Evolutionary conservation across 2,113 vertebrate species (phyloP).

Genomic region (Lampris megalopsis): DNA sequence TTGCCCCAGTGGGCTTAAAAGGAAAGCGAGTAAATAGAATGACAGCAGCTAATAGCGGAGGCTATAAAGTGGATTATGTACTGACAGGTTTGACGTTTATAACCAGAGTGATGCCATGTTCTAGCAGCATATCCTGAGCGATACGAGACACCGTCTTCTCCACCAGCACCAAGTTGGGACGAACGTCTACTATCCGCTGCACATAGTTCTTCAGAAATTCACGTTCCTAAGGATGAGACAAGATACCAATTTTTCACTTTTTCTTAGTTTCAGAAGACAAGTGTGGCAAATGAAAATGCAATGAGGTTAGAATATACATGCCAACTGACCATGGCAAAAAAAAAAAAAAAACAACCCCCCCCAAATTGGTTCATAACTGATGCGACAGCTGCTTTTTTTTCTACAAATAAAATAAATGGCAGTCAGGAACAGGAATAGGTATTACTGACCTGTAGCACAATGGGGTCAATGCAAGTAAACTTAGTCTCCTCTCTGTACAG

Average conservation of each 20-base stretch:
- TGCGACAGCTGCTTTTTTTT: neutral
- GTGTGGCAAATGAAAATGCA: too few relatives aligned
- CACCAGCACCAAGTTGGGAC: constrained; percentile 95
- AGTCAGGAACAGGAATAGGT: neutral
- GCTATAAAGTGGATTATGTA: neutral
- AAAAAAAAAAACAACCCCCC: neutral
- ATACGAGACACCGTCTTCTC: constrained; percentile 98
- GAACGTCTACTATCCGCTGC: constrained; percentile 95
- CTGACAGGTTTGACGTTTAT: constrained; percentile 98
- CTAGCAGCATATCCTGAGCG: constrained; percentile 97
- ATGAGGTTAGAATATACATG: too few relatives aligned
- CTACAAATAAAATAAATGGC: neutral
- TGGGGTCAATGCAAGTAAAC: constrained; percentile 97
- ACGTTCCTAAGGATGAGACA: constrained; percentile 84
- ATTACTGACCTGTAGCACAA: constrained; percentile 91
- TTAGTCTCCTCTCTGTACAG: constrained; percentile 98
- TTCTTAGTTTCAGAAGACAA: neutral
- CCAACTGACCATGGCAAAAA: neutral
- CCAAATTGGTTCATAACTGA: neutral
- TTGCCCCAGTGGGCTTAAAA: too few relatives aligned
- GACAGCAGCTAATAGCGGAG: neutral
- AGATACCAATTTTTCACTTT: neutral
- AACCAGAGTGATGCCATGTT: constrained; percentile 96
- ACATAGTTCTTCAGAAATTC: constrained; percentile 99
- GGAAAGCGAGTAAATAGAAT: too few relatives aligned